Base-by-base conservation (phyloP, 1,140 invertebrate genomes). In the Galleria mellonella region DNA sequence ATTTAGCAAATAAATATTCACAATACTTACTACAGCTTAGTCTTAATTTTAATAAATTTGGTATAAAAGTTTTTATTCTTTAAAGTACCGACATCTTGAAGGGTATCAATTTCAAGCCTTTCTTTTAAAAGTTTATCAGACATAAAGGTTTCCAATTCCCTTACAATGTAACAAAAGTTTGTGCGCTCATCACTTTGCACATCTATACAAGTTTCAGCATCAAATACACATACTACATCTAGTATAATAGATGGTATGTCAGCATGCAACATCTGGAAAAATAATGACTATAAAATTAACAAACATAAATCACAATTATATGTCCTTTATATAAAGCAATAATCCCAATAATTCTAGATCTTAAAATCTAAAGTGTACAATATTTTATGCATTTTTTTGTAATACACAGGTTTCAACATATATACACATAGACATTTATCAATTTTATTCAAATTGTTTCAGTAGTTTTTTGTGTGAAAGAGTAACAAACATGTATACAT, bases 41-140 rank as follows among this genome's bases (percentile, higher is more conserved):
- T 99, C 87, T 98, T 99, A 10, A 97, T 93, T 91, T 98, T 98
- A 61, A 99, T 98, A 85, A 98, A 98, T 87, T 97, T 98, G 42
- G 95, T 96, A 74, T 96, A 94, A 86, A 97, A 98, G 63, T 92
- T 94, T 72, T 94, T 94, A 70, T 96, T 96, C 60, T 94, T 94
- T n/a, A 98, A 88, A 33, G 96, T 93, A n/a, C 95, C 94, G 38
- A 94, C 92, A 87, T 96, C 96, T 79, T 96, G 94, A 11, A 98
- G 86, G 0, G 95, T 96, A 51, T 99, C 97, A 71, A 96, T 94
- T 83, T 99, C 97, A 55, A 98, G 79, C 55, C 97, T 87, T 83
- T 98, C 97, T 69, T 98, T 97, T 13, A 98, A 83, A 50, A 98
- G 84, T 71, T 93, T 91, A 51, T 96, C 94, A 47, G 95, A 92